Base-by-base conservation (phyloP, 2,797 vertebrate genomes). In the Melanotaenia parkinsoni region DNA sequence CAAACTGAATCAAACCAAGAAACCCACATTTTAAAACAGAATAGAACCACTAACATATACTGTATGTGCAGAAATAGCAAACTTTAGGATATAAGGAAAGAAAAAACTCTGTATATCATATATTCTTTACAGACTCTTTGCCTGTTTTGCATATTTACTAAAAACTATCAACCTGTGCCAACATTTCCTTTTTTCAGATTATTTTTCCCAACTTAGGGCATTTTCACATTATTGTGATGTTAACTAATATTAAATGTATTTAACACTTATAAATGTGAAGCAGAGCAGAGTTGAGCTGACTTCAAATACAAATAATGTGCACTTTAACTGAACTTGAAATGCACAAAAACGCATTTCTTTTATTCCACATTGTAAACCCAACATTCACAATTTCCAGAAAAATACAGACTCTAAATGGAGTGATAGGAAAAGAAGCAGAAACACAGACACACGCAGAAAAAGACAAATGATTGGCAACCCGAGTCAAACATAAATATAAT, bases 401-500 rank as follows among this genome's bases (percentile, higher is more conserved):
- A 74, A 1, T 0, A 60, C 20, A 61, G n/a, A 33, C 57, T 61
- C 11, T 56, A 59, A 60, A 66, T 51, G 13, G 13, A 18, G 12
- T 18, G 13, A 38, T 58, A 4, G 3, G 7, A 37, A 24, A 65
- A 79, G 32, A 79, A 47, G 63, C 33, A 40, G 35, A 70, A 22
- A 70, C 68, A 76, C 56, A 61, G 40, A 61, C 58, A 63, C 32
- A 67, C 58, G 58, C 7, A 59, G 13, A 53, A 32, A 22, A 76
- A 63, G 1, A 54, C 50, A 62, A 74, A 79, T 64, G 64, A 79
- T 33, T 75, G 77, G 54, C 79, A 86, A 32, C 51, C 62, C 53
- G 22, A 63, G 50, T 76, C 76, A 77, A 22, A 70, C 67, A 51
- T 67, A 60, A 38, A 80, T 63, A 68, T 84, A 77, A 88, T 80